A percentile compares a stretch with the other conserved stretches of the same genome.
phyloP scores from a whole-genome alignment of 2,888 invertebrate genomes.

The Alloplasta piceator region DNA sequence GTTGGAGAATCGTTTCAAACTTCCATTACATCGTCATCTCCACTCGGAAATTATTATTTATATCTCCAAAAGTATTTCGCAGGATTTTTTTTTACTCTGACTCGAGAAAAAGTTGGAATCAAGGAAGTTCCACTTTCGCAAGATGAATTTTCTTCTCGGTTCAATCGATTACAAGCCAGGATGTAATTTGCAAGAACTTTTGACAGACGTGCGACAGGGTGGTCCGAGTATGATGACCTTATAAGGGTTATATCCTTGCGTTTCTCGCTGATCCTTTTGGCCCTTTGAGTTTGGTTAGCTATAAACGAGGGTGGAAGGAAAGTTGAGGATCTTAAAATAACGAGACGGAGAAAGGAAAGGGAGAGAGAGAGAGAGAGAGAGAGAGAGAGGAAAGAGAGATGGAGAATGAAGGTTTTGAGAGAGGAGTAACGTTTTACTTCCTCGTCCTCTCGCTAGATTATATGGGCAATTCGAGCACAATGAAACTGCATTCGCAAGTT shows the following conservation, averaged over 20 bases:
- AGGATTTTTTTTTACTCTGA: constrained; percentile 15
- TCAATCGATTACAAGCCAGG: constrained; percentile 40
- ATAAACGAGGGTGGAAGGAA: constrained; percentile 25
- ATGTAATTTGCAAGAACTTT: constrained; percentile 33
- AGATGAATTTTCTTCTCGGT: constrained; percentile 16
- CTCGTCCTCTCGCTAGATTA: constrained; percentile 17
- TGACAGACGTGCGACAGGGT: neutral
- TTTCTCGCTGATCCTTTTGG: constrained; percentile 27
- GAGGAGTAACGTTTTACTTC: too few relatives aligned
- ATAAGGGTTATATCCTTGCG: neutral
- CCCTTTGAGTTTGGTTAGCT: constrained; percentile 28
- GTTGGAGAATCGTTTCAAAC: too few relatives aligned
- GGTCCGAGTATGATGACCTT: constrained; percentile 9
- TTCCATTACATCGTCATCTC: too few relatives aligned
- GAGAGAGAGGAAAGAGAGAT: too few relatives aligned
- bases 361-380: neutral
- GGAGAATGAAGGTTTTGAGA: too few relatives aligned
- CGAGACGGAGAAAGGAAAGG: constrained; percentile 5
- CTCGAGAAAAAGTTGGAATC: constrained; percentile 27
- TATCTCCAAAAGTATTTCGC: too few relatives aligned
- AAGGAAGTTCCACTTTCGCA: constrained; percentile 11
- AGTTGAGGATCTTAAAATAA: constrained; percentile 30
- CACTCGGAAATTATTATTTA: neutral
- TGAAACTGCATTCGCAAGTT: constrained; percentile 50
- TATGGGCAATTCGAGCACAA: constrained; percentile 12